Evolutionary conservation across 1,140 invertebrate genomes (phyloP), one percentile per base, ranked within the genome.

Genomic region (Camponotus floridanus): DNA sequence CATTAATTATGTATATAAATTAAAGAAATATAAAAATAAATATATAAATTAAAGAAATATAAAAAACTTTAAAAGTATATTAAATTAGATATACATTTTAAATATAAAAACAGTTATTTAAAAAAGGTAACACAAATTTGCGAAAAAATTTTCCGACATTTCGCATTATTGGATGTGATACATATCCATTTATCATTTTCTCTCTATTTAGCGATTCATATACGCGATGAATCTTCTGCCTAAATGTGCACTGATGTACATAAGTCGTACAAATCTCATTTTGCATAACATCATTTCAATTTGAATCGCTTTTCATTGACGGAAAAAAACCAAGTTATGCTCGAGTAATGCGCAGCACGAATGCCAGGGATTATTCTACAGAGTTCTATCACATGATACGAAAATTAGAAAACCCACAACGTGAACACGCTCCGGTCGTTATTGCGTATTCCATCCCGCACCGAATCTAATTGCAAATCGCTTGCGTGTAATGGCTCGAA

Each of bases 401-500:
- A 83, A 83, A 83, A 83, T 83, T 57, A 74, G 79, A 83, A 83
- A 83, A 83, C 31, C 68, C 79, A 21, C 79, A 73, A 74, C 33
- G 55, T 36, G 79, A 61, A 74, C 68, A 42, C 42, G 36, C 15
- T 51, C 18, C 26, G 68, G 7, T 61, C 55, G 68, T 83, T 83
- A 83, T 74, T 83, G 79, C 68, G 79, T 83, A 83, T 83, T 83
- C 55, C 76, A 64, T 26, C 9, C n/a, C 51, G 9, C 45, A n/a
- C 51, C 68, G 57, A 80, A 87, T 90, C 76, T 87, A 85, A 90
- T 90, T 86, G 86, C 59, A 71, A 90, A 90, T 90, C 88, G 88
- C 68, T 87, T 90, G 86, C 86, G 80, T 78, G 68, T 87, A 90
- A 90, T 87, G 85, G 70, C n/a, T 61, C 42, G 33, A 45, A 45